phyloP scores from a whole-genome alignment of 2,888 invertebrate species.

The Acholoe squamosa region DNA sequence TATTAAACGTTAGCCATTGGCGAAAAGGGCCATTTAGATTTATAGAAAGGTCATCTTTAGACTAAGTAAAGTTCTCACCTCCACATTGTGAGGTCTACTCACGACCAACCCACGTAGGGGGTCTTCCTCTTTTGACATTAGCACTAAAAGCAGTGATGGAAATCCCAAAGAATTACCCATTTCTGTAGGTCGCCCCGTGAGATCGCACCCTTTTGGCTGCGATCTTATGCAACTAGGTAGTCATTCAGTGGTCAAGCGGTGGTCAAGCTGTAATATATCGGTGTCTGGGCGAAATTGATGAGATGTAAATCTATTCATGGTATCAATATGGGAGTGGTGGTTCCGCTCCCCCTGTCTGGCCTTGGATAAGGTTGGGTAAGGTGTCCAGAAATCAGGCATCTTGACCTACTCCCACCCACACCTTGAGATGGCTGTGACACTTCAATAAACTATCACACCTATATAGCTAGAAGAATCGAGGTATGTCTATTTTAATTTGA shows the following conservation, averaged over 20 bases:
- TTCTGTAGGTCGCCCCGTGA: neutral
- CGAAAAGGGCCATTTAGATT: too few relatives aligned
- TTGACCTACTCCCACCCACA: neutral
- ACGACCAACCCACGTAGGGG: too few relatives aligned
- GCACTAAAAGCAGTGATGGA: neutral
- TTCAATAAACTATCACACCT: too few relatives aligned
- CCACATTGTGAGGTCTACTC: too few relatives aligned
- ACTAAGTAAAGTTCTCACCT: too few relatives aligned
- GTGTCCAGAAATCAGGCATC: neutral
- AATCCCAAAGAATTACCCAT: neutral
- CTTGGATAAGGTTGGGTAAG: slow-evolving; percentile 25
- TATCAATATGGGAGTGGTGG: neutral
- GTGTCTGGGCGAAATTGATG: slow-evolving; percentile 12
- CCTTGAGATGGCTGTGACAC: too few relatives aligned
- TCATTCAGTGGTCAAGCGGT: neutral
- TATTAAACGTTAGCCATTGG: too few relatives aligned
- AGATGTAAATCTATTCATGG: slow-evolving; percentile 31
- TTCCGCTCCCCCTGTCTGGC: neutral
- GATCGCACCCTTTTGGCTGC: slow-evolving; percentile 14
- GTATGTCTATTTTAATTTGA: too few relatives aligned
- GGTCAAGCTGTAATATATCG: neutral
- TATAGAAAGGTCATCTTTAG: too few relatives aligned
- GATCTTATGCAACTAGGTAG: neutral
- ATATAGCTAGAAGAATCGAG: too few relatives aligned
- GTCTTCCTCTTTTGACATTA: neutral